Base-by-base conservation (phyloP, 92 coral and sea anemone species). In the Meandrina meandrites region DNA sequence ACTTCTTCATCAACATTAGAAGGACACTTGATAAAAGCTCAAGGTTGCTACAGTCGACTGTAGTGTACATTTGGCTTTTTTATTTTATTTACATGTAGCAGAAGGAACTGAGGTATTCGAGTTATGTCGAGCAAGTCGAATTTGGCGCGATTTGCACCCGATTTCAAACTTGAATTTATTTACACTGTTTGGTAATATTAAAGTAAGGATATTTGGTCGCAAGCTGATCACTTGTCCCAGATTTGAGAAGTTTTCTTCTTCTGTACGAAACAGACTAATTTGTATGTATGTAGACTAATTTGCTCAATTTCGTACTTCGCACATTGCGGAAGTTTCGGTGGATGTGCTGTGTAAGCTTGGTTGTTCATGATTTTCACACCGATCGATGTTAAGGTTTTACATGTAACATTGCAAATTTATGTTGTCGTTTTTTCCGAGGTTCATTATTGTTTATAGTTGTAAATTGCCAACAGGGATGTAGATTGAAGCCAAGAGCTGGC, bases 61-160 rank as follows among this genome's bases (percentile, higher is more conserved):
- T 28, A 22, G 2, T 28, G 50, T 19, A 40, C 22, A 10, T 22
- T 53, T 28, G 79, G 71, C 12, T 48, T 13, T 62, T 62, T 67
- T 42, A 60, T 60, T 60, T 60, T 60, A n/a, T 27, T 4, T 18
- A 16, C 30, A 11, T 8, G 5, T 12, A 35, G 30, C 35, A 76
- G 79, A 74, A 34, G 37, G 24, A 60, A 37, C 54, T 31, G 5
- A 22, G 35, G n/a, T 31, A 40, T 76, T 76, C 28, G 76, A 47
- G 82, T 83, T 3, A 28, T 66, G 77, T 32, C 66, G 82, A 85
- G 75, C n/a, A 85, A 64, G 82, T 42, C 81, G 77, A 32, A 66
- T 83, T 77, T 85, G 76, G 82, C 76, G 62, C 88, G 76, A 69
- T 77, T 84, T 84, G 73, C 57, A 47, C 70, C 69, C 40, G 56